A percentile compares a stretch with the other conserved stretches of the same genome.
These are phyloP conservation scores for Sitophilus oryzae DNA, from an alignment of 1,140 invertebrate species.

Conservation along the genomic window DNA sequence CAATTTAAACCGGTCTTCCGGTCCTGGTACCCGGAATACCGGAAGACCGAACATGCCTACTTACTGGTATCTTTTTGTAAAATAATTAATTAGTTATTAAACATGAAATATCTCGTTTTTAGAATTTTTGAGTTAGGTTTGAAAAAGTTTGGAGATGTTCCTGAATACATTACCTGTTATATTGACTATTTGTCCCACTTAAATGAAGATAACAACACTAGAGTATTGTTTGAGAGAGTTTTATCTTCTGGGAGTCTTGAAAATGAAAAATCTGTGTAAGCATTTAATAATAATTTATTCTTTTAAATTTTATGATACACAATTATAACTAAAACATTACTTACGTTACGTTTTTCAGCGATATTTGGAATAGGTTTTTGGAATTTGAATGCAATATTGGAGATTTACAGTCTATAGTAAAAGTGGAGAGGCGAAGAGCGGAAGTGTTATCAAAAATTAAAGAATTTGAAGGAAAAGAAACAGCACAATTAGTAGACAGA, in stretches of 20 bases:
- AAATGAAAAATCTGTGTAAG: constrained; percentile 87
- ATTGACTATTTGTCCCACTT: constrained; percentile 97
- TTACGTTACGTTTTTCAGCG: constrained; percentile 58
- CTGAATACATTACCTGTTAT: constrained; percentile 92
- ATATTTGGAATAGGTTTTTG: constrained; percentile 97
- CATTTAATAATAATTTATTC: constrained; percentile 27
- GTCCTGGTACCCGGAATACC: too few relatives aligned
- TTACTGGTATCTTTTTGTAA: not conserved
- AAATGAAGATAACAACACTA: constrained; percentile 99
- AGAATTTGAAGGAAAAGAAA: constrained; percentile 96
- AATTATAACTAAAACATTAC: too few relatives aligned
- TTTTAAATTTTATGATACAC: not conserved
- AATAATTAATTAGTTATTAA: not conserved
- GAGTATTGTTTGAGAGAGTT: constrained; percentile 95
- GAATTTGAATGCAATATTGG: constrained; percentile 99
- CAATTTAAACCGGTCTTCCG: too few relatives aligned
- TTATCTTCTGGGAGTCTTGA: constrained; percentile 88
- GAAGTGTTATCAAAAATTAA: constrained; percentile 90
- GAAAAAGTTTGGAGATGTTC: constrained; percentile 91
- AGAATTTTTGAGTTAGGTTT: constrained; percentile 96
- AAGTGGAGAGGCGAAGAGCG: constrained; percentile 91
- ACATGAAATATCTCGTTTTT: constrained; percentile 4
- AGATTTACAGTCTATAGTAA: constrained; percentile 94
- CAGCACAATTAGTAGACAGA: constrained; percentile 88
- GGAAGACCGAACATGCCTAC: too few relatives aligned